These are phyloP conservation scores for Paraplagusia blochii DNA, from an alignment of 2,113 vertebrate species.

Conservation along the genomic window DNA sequence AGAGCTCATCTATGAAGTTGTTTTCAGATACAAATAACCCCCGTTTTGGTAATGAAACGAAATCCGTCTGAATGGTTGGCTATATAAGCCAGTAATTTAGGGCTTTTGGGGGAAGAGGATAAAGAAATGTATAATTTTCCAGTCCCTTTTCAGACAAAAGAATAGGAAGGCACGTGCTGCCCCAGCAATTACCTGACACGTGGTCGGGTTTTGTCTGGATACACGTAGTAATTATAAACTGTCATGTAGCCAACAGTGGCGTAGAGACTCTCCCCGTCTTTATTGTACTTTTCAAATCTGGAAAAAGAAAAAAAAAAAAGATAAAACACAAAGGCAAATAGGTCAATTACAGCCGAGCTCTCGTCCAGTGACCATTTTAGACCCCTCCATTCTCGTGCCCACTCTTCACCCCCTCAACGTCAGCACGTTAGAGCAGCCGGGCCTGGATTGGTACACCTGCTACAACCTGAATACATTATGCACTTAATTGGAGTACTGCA, in stretches of 20 bases:
- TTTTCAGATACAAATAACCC: conserved; percentile 72
- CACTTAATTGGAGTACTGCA: conserved; percentile 99
- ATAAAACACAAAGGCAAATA: conserved; percentile 98
- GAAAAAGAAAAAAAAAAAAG: conserved; percentile 93
- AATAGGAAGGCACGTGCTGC: conserved; percentile 93
- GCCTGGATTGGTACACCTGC: conserved; percentile 97
- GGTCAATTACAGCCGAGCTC: conserved; percentile 99
- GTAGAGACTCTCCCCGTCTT: conserved; percentile 98
- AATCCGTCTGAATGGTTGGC: conserved; percentile 70
- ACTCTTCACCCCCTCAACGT: conserved; percentile 79
- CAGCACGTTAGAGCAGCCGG: conserved; percentile 91
- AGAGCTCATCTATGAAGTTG: conserved; percentile 71
- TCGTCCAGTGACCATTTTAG: conserved; percentile 93
- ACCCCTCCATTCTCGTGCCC: conserved; percentile 83
- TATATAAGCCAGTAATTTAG: conserved; percentile 78
- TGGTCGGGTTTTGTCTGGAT: conserved; percentile 99
- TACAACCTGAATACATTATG: conserved; percentile 99
- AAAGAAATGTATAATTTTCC: conserved; percentile 82
- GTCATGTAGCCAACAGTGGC: conserved; percentile 99
- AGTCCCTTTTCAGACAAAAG: conserved; percentile 77
- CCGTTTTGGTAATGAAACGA: conserved; percentile 67
- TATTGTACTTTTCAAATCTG: conserved; percentile 99
- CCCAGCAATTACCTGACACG: conserved; percentile 99
- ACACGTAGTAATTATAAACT: conserved; percentile 99
- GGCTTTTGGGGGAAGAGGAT: conserved; percentile 70